phyloP scores from a whole-genome alignment of 2,888 invertebrate genomes.

The Lasioglossum figueresi region DNA sequence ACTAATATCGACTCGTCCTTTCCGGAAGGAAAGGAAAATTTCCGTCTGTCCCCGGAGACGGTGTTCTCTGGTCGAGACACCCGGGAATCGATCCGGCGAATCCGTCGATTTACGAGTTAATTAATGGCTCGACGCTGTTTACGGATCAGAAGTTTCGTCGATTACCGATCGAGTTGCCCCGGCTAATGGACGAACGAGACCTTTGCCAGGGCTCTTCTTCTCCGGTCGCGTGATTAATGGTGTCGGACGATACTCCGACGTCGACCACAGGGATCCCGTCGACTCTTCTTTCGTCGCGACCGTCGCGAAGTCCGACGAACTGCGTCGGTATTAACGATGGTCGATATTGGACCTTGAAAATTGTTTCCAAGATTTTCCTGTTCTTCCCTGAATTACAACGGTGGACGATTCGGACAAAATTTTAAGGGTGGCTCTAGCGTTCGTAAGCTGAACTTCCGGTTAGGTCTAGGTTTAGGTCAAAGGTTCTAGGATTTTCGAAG shows the following conservation, averaged over 20 bases:
- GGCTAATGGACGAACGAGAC: constrained; percentile 54
- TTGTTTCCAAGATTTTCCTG: not conserved
- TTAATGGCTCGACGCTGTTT: constrained; percentile 59
- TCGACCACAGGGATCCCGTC: constrained; percentile 59
- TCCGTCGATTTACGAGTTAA: constrained; percentile 58
- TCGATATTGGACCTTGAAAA: not conserved
- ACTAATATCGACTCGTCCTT: constrained; percentile 36
- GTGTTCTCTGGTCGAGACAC: constrained; percentile 7
- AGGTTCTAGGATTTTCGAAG: not conserved
- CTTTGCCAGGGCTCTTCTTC: constrained; percentile 51
- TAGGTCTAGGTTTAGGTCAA: not conserved
- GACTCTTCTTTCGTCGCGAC: constrained; percentile 27
- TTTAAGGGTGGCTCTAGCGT: too few relatives aligned
- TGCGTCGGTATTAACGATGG: not conserved
- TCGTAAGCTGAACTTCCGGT: too few relatives aligned
- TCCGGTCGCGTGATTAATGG: constrained; percentile 64
- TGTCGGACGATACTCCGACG: constrained; percentile 59
- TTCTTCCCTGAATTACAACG: not conserved
- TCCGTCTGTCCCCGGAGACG: constrained; percentile 48
- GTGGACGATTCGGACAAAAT: not conserved
- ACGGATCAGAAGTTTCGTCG: constrained; percentile 63
- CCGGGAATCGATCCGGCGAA: constrained; percentile 36
- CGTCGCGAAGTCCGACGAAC: not conserved
- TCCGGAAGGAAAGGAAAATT: constrained; percentile 50
- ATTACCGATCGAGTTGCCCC: constrained; percentile 60